Conservation (phyloP, 1,140 invertebrate genomes). For the Camponotus floridanus region DNA sequence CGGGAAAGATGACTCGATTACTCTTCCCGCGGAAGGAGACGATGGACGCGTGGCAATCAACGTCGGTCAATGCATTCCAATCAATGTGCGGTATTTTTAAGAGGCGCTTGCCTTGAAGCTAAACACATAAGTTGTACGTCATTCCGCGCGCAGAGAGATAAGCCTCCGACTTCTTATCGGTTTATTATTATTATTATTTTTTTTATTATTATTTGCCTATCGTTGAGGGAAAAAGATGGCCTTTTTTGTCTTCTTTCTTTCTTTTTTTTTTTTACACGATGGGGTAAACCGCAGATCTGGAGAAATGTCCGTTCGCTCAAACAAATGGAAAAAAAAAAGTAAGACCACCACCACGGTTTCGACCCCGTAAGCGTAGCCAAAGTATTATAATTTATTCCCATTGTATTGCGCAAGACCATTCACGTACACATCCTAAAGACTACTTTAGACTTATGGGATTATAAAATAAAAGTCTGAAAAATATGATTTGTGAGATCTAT, state of each 20-base stretch:
- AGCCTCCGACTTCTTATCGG: constrained; percentile 63
- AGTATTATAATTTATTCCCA: constrained; percentile 87
- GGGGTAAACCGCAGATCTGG: constrained; percentile 72
- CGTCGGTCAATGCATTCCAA: constrained; percentile 71
- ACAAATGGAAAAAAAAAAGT: constrained; percentile 71
- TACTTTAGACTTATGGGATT: constrained; percentile 86
- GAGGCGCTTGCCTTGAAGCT: constrained; percentile 48
- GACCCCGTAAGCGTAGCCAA: constrained; percentile 84
- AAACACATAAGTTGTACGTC: constrained; percentile 59
- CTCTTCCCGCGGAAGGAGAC: constrained; percentile 11
- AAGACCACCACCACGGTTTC: constrained; percentile 73
- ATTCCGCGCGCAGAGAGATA: constrained; percentile 68
- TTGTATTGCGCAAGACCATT: constrained; percentile 85
- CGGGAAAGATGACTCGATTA: constrained; percentile 11
- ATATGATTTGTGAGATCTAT: constrained; percentile 73
- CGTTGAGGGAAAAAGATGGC: constrained; percentile 70
- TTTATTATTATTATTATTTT: constrained; percentile 47
- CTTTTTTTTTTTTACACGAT: constrained; percentile 64
- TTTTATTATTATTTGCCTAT: constrained; percentile 66
- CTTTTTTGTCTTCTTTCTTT: constrained; percentile 61
- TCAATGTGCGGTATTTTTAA: constrained; percentile 69
- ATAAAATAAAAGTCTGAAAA: constrained; percentile 86
- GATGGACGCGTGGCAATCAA: constrained; percentile 41
- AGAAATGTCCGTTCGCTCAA: constrained; percentile 74
- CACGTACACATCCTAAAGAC: constrained; percentile 84